Conservation (phyloP, 2,888 invertebrate genomes). For the Stenotaenia linearis region DNA sequence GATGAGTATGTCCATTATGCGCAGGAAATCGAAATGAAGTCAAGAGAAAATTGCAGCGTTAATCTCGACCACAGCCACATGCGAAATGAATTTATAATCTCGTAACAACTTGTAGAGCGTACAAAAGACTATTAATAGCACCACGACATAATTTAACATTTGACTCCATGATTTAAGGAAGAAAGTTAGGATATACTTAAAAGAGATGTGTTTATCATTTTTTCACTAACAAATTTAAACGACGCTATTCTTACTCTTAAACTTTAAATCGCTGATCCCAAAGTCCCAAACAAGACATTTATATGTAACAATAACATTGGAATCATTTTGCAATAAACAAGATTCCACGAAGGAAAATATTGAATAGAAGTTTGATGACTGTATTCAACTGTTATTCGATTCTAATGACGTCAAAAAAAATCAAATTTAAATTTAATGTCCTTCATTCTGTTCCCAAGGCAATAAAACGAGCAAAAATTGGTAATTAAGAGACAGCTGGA, state of each 20-base stretch:
- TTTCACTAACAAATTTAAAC: background rate
- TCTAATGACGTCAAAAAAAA: background rate
- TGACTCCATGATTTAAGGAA: background rate
- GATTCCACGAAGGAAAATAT: background rate
- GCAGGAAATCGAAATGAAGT: slow-evolving; percentile 26
- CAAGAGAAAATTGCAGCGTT: slow-evolving; percentile 16
- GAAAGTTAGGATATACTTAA: background rate
- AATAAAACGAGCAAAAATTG: slow-evolving; percentile 10
- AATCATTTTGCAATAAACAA: background rate
- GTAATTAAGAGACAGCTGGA: slow-evolving; percentile 6
- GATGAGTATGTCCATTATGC: slow-evolving; percentile 7
- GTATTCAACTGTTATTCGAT: background rate
- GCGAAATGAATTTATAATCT: background rate
- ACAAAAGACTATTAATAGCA: background rate
- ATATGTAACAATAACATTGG: background rate
- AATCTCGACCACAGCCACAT: background rate
- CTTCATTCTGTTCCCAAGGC: slow-evolving; percentile 12
- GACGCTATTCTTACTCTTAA: too few species aligned
- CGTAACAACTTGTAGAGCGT: background rate
- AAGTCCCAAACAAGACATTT: background rate
- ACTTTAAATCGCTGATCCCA: background rate
- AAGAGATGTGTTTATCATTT: background rate
- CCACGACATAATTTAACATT: too few species aligned
- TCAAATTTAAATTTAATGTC: background rate
- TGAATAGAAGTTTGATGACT: background rate